phyloP scores from a whole-genome alignment of 2,797 vertebrate species.

The Gymnothorax reevesii region DNA sequence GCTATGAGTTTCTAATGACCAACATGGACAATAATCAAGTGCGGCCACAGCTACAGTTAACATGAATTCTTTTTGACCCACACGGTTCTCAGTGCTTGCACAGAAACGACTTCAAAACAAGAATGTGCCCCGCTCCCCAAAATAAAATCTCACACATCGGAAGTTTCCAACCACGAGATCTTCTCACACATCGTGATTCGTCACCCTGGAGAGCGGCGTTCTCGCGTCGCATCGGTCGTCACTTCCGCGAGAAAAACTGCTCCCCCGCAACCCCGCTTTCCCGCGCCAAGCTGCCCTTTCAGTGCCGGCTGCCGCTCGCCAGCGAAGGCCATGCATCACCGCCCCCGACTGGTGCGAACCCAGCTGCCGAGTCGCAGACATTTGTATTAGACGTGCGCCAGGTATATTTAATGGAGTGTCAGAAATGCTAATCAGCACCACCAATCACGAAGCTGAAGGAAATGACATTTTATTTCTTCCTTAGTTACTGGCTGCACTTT shows the following conservation, averaged over 20 bases:
- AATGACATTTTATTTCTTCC: background rate
- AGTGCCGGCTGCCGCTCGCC: background rate
- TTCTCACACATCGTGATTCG: background rate
- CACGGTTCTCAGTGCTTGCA: background rate
- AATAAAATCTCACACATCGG: background rate
- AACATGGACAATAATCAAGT: background rate
- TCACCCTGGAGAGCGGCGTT: background rate
- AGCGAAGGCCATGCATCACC: background rate
- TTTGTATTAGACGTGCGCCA: background rate
- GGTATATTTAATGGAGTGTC: background rate
- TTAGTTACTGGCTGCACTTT: background rate
- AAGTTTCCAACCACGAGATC: constrained; percentile 6
- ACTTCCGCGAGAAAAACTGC: background rate
- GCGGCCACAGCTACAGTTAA: background rate
- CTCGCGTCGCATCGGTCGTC: background rate
- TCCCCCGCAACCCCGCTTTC: background rate
- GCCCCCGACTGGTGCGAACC: background rate
- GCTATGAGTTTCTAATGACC: too few species aligned
- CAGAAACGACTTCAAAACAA: background rate
- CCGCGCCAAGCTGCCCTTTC: background rate
- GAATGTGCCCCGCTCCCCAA: background rate
- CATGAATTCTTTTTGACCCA: background rate
- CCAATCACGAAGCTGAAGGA: background rate
- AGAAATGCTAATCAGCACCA: background rate
- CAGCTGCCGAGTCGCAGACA: background rate